phyloP scores from a whole-genome alignment of 1,140 invertebrate species.

The Macrocentrus cingulum region DNA sequence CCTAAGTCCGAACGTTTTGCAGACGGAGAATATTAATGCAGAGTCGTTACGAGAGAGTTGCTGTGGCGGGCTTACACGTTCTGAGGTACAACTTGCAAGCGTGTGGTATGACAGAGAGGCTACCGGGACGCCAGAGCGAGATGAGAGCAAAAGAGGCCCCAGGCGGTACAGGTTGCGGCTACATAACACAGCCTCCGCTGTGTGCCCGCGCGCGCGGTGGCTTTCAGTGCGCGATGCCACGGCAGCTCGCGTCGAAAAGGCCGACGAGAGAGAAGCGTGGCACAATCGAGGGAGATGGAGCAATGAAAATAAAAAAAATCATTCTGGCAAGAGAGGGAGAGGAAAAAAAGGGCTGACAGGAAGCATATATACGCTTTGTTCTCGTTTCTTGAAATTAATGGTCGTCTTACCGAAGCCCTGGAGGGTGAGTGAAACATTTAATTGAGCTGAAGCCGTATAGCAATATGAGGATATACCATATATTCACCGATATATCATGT shows the following conservation, averaged over 20 bases:
- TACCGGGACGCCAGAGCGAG: not conserved
- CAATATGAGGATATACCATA: not conserved
- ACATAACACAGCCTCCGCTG: not conserved
- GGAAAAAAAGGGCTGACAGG: slow-evolving; percentile 26
- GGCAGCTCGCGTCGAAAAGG: no score
- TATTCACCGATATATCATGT: no score
- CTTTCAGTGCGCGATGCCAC: not conserved
- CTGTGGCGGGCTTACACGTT: not conserved
- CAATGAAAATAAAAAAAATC: slow-evolving; percentile 22
- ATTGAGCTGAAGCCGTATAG: slow-evolving; percentile 41
- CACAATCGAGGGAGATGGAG: not conserved
- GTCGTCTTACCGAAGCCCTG: slow-evolving; percentile 24
- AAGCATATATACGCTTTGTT: slow-evolving; percentile 50
- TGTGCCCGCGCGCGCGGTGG: not conserved
- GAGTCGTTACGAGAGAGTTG: slow-evolving; percentile 12
- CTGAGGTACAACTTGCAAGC: not conserved
- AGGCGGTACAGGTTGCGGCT: slow-evolving; percentile 6
- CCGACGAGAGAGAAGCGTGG: no score
- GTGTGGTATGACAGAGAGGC: not conserved
- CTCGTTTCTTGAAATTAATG: slow-evolving; percentile 52
- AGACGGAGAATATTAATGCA: slow-evolving; percentile 26
- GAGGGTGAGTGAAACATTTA: slow-evolving; percentile 33
- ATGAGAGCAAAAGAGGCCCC: slow-evolving; percentile 18
- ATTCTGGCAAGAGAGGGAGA: slow-evolving; percentile 16
- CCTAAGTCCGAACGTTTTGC: slow-evolving; percentile 23